These are phyloP conservation scores for Megalopta genalis DNA, from an alignment of 1,140 invertebrate species.

Conservation along the genomic window DNA sequence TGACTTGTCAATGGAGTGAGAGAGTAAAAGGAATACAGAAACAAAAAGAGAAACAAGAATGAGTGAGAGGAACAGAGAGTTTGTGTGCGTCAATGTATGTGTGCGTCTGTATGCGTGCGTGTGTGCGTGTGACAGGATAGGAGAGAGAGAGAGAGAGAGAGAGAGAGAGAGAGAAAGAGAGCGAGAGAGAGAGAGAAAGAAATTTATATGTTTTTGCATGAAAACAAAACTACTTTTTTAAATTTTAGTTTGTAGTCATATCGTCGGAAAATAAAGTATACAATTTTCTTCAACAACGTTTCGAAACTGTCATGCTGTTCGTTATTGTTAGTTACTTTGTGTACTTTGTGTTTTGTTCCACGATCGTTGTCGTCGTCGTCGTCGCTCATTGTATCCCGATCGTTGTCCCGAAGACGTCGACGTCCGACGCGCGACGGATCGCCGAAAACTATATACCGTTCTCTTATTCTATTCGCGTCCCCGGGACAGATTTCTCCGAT, in stretches of 20 bases:
- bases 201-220: constrained; percentile 70
- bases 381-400: not conserved
- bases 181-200: constrained; percentile 51
- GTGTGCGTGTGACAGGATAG: too few species aligned
- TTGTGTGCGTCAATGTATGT: too few species aligned
- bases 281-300: constrained; percentile 65
- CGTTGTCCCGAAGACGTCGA: not conserved
- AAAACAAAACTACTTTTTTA: constrained; percentile 70
- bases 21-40: constrained; percentile 24
- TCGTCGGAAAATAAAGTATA: constrained; percentile 71
- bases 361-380: not conserved
- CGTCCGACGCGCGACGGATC: too few species aligned
- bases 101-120: too few species aligned
- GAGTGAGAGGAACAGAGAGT: constrained; percentile 37
- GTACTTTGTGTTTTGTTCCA: constrained; percentile 28
- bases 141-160: not conserved
- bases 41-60: constrained; percentile 27
- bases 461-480: not conserved
- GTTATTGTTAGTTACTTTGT: constrained; percentile 34
- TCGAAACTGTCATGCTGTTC: constrained; percentile 14
- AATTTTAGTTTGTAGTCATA: constrained; percentile 73
- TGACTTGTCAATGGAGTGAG: constrained; percentile 19
- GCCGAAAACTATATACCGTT: too few species aligned
- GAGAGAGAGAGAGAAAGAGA: constrained; percentile 40
- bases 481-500: not conserved